Percentiles rank a stretch among this genome's conserved stretches.
Conservation (phyloP, 2,113 vertebrate species). For the Empidonax traillii region DNA sequence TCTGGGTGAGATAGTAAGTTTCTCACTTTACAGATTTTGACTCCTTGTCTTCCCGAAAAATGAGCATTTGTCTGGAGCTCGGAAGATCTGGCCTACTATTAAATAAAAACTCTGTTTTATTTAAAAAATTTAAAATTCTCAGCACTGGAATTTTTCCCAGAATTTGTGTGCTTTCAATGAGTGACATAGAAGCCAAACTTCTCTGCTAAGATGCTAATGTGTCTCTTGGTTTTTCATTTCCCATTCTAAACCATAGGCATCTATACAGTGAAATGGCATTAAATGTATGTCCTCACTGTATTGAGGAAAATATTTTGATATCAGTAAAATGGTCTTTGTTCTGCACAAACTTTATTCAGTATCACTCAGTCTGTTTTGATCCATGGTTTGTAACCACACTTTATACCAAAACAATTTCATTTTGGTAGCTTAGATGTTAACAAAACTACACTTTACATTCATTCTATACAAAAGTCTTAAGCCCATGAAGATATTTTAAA, state of each 20-base stretch:
- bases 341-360: neutral
- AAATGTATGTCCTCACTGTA: neutral
- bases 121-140: neutral
- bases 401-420: neutral
- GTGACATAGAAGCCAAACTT: neutral
- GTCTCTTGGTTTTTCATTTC: neutral
- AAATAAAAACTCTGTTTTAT: neutral
- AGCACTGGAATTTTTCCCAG: neutral
- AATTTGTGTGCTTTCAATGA: neutral
- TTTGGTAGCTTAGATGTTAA: neutral
- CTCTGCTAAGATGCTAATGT: neutral
- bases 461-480: neutral
- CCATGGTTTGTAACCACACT: neutral
- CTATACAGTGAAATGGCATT: neutral
- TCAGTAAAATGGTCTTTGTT: neutral
- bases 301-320: neutral
- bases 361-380: neutral
- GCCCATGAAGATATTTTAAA: neutral
- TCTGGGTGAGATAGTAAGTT: neutral
- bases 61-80: neutral
- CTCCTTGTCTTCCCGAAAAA: neutral
- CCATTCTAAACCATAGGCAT: neutral
- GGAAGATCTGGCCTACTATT: neutral
- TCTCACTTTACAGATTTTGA: neutral
- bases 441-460: neutral